Conservation (phyloP, 2,888 invertebrate species). For the Andrena hattorfiana region DNA sequence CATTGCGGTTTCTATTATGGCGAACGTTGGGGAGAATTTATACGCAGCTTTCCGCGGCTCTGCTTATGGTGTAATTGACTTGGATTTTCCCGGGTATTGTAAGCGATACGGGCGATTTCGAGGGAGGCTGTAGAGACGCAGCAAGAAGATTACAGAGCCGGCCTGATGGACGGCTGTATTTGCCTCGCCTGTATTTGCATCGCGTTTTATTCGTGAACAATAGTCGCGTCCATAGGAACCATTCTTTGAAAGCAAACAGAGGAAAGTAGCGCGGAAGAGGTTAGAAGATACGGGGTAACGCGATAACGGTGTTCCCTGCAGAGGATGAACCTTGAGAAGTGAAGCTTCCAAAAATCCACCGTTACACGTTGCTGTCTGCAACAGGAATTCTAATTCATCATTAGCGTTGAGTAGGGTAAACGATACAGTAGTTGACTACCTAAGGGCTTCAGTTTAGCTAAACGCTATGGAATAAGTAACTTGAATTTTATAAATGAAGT, state of each 20-base stretch:
- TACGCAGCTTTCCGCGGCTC: neutral
- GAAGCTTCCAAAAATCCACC: neutral
- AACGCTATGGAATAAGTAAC: no score
- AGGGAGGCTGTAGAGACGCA: neutral
- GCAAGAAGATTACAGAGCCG: constrained; percentile 12
- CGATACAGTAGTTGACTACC: no score
- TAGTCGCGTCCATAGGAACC: constrained; percentile 2
- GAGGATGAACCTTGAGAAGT: neutral
- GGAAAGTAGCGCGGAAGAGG: neutral
- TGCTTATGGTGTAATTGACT: constrained; percentile 21
- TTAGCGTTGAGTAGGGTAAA: neutral
- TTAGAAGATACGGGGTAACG: neutral
- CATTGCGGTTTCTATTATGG: constrained; percentile 22
- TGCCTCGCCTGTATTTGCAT: neutral
- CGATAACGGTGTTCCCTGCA: neutral
- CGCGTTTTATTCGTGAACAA: constrained; percentile 23
- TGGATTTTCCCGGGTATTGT: constrained; percentile 2
- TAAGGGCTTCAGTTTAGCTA: no score
- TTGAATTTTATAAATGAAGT: no score
- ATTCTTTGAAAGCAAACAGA: neutral
- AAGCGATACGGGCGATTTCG: neutral
- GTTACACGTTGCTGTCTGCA: no score
- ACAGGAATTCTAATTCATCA: no score
- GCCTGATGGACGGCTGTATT: constrained; percentile 15
- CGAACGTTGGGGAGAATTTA: constrained; percentile 12